phyloP scores from a whole-genome alignment of 2,113 vertebrate species.

The Callipepla squamata region DNA sequence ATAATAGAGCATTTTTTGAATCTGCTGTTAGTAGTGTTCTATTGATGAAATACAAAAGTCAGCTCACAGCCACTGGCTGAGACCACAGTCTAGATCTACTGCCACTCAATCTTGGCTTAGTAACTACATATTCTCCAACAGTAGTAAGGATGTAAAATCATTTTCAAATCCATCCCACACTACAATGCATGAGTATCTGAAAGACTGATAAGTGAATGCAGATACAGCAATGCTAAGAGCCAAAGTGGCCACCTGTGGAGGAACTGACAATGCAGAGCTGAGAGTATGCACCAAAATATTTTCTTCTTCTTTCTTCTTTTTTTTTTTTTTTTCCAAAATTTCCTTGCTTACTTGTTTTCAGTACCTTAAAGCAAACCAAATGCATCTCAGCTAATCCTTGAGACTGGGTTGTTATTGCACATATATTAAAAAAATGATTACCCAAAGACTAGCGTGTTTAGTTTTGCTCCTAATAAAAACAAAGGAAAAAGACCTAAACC shows the following conservation, averaged over 20 bases:
- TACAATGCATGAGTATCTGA: background rate
- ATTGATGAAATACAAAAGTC: background rate
- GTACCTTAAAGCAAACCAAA: background rate
- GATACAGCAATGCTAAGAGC: background rate
- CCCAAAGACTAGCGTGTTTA: background rate
- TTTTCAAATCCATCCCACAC: background rate
- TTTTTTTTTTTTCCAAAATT: background rate
- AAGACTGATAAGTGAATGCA: background rate
- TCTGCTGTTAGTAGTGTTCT: background rate
- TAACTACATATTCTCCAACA: background rate
- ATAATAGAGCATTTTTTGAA: background rate
- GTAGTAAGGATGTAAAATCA: background rate
- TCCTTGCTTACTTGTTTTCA: background rate
- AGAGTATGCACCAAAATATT: background rate
- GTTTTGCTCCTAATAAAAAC: background rate
- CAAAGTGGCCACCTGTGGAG: background rate
- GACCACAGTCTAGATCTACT: background rate
- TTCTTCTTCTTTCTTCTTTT: rapidly evolving
- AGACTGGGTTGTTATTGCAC: background rate
- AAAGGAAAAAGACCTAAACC: background rate
- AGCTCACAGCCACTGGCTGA: background rate
- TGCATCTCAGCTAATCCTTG: background rate
- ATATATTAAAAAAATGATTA: background rate
- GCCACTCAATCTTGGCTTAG: background rate
- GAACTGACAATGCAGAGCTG: background rate